A percentile compares a stretch with the other conserved stretches of the same genome.
phyloP scores from a whole-genome alignment of 2,797 vertebrate genomes.

The Lateolabrax maculatus region DNA sequence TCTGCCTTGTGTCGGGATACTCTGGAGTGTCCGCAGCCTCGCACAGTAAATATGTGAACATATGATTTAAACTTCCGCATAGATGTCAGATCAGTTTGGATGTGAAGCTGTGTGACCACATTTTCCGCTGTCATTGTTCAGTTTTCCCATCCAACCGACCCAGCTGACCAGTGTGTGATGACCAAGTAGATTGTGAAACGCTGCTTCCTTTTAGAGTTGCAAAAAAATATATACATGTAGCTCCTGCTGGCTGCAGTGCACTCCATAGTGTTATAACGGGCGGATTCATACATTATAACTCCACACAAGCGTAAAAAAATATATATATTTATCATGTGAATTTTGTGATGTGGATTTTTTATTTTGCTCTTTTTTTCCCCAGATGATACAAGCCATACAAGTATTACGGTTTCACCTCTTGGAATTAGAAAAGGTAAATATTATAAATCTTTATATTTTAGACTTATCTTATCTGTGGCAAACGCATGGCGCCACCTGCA shows the following conservation, averaged over 20 bases:
- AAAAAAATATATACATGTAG: background rate
- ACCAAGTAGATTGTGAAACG: slow-evolving; percentile 34
- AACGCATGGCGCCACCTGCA: slow-evolving; percentile 23
- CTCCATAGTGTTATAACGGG: background rate
- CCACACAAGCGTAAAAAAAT: background rate
- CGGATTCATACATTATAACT: background rate
- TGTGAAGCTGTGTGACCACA: slow-evolving; percentile 58
- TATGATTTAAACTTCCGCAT: slow-evolving; percentile 71
- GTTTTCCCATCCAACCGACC: slow-evolving; percentile 45
- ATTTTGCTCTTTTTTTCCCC: slow-evolving; percentile 75
- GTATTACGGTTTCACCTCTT: slow-evolving; percentile 99
- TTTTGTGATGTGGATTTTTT: slow-evolving; percentile 32
- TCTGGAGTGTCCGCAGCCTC: slow-evolving; percentile 67
- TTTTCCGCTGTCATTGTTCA: slow-evolving; percentile 69
- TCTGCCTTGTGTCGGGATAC: slow-evolving; percentile 25
- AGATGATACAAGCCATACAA: slow-evolving; percentile 99
- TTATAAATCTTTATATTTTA: background rate
- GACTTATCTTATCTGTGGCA: background rate
- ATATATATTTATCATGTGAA: background rate
- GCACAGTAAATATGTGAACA: slow-evolving; percentile 67
- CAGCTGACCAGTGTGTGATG: slow-evolving; percentile 60
- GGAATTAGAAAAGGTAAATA: slow-evolving; percentile 99
- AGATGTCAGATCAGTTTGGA: slow-evolving; percentile 59
- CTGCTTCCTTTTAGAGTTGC: background rate
- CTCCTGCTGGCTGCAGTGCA: background rate